phyloP scores from a whole-genome alignment of 2,888 invertebrate species.

The Epirrhoe tristata region DNA sequence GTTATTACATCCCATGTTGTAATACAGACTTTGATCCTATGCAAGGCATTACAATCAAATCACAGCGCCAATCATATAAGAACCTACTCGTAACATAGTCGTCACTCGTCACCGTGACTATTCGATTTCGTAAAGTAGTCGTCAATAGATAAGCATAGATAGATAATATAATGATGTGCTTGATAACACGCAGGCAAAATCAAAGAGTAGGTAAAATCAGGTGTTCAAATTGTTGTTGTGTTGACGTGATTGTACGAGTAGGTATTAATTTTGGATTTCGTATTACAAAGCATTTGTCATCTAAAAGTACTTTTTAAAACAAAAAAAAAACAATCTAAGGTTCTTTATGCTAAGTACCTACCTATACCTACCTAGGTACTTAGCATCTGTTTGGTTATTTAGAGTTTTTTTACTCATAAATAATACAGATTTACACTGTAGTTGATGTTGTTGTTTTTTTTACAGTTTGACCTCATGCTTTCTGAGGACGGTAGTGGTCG shows the following conservation, averaged over 20 bases:
- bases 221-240: no score
- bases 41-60: not conserved
- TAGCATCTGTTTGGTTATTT: no score
- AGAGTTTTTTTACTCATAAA: no score
- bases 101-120: not conserved
- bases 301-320: no score
- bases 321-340: no score
- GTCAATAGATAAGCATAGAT: not conserved
- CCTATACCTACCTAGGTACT: no score
- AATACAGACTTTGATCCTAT: not conserved
- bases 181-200: not conserved
- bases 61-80: not conserved
- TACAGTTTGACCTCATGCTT: conserved; percentile 96
- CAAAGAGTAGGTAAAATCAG: no score
- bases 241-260: no score
- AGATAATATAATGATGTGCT: not conserved
- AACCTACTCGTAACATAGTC: not conserved
- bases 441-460: conserved; percentile 5
- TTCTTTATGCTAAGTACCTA: no score
- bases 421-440: not conserved
- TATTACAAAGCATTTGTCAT: no score
- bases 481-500: conserved; percentile 99
- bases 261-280: no score
- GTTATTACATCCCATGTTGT: no score
- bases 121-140: not conserved